phyloP scores from a whole-genome alignment of 2,113 vertebrate genomes.

The Sialia sialis region DNA sequence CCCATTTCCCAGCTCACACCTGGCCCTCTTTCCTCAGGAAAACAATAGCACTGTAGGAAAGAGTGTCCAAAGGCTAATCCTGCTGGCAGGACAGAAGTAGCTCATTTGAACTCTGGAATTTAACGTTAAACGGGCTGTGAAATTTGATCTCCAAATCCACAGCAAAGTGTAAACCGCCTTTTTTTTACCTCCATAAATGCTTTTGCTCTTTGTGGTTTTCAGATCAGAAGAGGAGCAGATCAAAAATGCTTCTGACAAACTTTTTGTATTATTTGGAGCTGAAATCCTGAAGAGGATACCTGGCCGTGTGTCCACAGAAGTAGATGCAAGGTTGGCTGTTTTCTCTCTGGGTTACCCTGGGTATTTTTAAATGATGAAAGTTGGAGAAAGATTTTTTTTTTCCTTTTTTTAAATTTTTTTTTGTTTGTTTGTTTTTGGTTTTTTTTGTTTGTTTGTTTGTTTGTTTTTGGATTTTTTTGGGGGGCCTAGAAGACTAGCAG shows the following conservation, averaged over 20 bases:
- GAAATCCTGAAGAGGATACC: slow-evolving; percentile 97
- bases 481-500: background rate
- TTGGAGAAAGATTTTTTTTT: background rate
- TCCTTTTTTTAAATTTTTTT: no score
- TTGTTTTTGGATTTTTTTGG: background rate
- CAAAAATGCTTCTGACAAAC: slow-evolving; percentile 87
- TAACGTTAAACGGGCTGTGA: background rate
- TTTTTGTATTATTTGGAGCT: slow-evolving; percentile 90
- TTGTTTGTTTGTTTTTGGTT: no score
- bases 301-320: slow-evolving; percentile 95
- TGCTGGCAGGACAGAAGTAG: background rate
- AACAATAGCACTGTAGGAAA: background rate
- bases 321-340: slow-evolving; percentile 87
- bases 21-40: background rate
- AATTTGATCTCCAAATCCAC: background rate
- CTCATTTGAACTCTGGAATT: background rate
- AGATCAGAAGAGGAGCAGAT: slow-evolving; percentile 90
- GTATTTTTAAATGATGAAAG: background rate
- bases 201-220: background rate
- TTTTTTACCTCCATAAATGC: background rate
- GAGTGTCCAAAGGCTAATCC: background rate
- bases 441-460: background rate
- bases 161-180: background rate
- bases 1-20: background rate
- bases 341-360: background rate